phyloP scores from a whole-genome alignment of 2,888 invertebrate genomes.

The Hermodice carunculata region DNA sequence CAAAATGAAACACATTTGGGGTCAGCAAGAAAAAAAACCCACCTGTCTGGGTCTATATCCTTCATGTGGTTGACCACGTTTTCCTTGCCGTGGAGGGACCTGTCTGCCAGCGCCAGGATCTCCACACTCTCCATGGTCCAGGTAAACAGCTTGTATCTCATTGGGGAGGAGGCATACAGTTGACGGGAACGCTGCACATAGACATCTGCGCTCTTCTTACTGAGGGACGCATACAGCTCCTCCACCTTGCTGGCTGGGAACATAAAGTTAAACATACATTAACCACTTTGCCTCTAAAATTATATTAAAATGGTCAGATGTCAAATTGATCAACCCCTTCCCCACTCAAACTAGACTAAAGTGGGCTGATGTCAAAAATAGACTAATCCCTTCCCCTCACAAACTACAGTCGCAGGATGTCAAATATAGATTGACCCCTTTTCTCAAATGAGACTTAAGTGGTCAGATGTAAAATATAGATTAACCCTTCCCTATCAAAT shows the following conservation, averaged over 20 bases:
- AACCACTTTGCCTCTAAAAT: neutral
- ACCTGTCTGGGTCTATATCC: constrained; percentile 87
- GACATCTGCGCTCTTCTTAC: constrained; percentile 93
- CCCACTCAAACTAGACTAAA: no score
- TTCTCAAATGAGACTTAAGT: no score
- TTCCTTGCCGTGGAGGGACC: constrained; percentile 84
- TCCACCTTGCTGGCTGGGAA: constrained; percentile 74
- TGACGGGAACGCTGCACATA: constrained; percentile 91
- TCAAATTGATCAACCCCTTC: no score
- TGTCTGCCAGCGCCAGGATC: constrained; percentile 86
- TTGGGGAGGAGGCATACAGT: constrained; percentile 77
- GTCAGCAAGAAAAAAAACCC: constrained; percentile 81
- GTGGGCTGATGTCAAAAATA: no score
- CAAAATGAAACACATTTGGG: constrained; percentile 91
- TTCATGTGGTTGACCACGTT: constrained; percentile 81
- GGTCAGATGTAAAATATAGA: no score
- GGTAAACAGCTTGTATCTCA: constrained; percentile 82
- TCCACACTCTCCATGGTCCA: constrained; percentile 85
- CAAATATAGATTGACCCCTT: no score
- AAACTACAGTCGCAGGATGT: no score
- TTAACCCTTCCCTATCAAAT: no score
- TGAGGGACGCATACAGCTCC: constrained; percentile 87
- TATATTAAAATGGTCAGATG: no score
- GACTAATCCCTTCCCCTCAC: no score
- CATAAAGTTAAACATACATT: neutral